Evolutionary conservation across 2,888 invertebrate species (phyloP).

Genomic region (Dimorphilus gyrociliatus): DNA sequence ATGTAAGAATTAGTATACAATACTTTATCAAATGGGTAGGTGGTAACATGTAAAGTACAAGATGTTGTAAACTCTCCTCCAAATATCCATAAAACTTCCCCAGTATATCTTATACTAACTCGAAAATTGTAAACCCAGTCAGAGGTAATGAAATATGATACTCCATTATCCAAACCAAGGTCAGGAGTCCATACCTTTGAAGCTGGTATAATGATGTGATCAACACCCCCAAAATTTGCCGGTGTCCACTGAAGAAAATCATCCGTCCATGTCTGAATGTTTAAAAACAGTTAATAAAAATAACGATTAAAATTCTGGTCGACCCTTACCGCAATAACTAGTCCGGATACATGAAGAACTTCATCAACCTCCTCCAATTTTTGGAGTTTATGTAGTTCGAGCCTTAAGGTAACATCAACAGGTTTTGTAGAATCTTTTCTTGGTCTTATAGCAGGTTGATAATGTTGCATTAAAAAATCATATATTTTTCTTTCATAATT

Average conservation of each 20-base stretch:
- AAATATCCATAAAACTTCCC: constrained; percentile 7
- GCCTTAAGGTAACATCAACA: no score
- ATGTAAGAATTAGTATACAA: no score
- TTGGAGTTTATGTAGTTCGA: no score
- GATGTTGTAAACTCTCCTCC: constrained; percentile 8
- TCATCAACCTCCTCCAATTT: constrained; percentile 5
- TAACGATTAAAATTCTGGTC: neutral
- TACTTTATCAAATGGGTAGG: constrained; percentile 8
- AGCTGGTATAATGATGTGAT: constrained; percentile 6
- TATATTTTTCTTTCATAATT: no score
- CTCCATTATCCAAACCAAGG: constrained; percentile 7
- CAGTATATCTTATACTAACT: constrained; percentile 4
- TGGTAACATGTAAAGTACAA: constrained; percentile 6
- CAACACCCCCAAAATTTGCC: constrained; percentile 3
- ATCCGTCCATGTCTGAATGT: constrained; percentile 6
- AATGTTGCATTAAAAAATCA: no score
- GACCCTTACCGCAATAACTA: constrained; percentile 4
- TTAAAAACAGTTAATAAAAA: neutral
- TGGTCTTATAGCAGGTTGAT: no score
- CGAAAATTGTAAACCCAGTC: constrained; percentile 5
- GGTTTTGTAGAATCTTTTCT: no score
- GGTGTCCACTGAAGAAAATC: constrained; percentile 7
- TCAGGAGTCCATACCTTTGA: constrained; percentile 8
- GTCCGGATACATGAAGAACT: constrained; percentile 2
- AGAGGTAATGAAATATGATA: neutral